These are phyloP conservation scores for Lepidurus apus DNA, from an alignment of 1,140 invertebrate genomes.

Conservation along the genomic window DNA sequence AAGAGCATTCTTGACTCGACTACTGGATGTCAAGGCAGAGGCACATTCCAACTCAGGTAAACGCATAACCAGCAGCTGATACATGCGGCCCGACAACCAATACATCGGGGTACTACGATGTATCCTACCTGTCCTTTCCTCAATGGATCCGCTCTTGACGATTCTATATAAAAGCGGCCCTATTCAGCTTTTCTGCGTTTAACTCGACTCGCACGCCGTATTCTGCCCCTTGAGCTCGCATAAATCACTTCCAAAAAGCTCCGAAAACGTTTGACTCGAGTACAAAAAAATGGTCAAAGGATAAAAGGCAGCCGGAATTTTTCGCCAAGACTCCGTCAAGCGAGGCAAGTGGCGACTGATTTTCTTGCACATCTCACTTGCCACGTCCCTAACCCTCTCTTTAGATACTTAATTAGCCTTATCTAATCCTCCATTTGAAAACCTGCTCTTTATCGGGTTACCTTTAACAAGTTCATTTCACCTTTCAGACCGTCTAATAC, in stretches of 20 bases:
- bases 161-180: not conserved
- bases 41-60: conserved; percentile 8
- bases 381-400: not conserved
- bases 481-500: not conserved
- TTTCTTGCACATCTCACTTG: not conserved
- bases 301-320: conserved; percentile 5
- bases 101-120: not conserved
- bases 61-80: conserved; percentile 11
- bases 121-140: not conserved
- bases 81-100: not conserved
- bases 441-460: not conserved
- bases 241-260: not conserved
- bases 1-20: conserved; percentile 19
- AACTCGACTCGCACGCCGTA: conserved; percentile 3
- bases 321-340: conserved; percentile 7
- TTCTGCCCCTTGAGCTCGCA: not conserved
- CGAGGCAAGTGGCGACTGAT: not conserved
- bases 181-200: not conserved
- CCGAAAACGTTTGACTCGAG: not conserved
- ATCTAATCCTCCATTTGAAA: conserved; percentile 1
- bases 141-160: not conserved
- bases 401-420: conserved; percentile 4
- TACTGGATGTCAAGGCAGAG: conserved; percentile 12
- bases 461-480: not conserved
- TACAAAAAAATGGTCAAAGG: not conserved